A percentile compares a stretch with the other conserved stretches of the same genome.
phyloP scores from a whole-genome alignment of 1,140 invertebrate species.

The Cydia strobilella region DNA sequence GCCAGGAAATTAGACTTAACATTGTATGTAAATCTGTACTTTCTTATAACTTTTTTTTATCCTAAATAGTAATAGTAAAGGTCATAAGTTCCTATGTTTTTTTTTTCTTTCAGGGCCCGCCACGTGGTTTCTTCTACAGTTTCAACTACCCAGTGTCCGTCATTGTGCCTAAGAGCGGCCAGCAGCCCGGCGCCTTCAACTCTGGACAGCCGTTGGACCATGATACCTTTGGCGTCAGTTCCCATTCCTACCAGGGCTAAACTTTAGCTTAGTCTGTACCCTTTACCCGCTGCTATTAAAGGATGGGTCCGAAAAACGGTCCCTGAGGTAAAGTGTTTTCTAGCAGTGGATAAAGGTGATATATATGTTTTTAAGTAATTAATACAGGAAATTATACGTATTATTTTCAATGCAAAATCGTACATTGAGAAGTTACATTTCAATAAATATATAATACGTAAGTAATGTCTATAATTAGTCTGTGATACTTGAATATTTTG shows the following conservation, averaged over 20 bases:
- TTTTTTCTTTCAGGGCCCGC: conserved; percentile 79
- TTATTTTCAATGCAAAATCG: neutral
- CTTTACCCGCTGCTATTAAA: neutral
- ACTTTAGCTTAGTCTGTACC: neutral
- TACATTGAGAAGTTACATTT: neutral
- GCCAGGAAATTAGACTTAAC: too few relatives aligned
- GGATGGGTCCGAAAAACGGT: neutral
- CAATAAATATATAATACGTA: neutral
- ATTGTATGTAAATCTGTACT: too few relatives aligned
- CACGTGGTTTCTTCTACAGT: conserved; percentile 85
- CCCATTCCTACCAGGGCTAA: conserved; percentile 24
- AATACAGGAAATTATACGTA: conserved; percentile 12
- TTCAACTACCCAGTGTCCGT: conserved; percentile 84
- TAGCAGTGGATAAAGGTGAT: neutral
- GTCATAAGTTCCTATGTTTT: too few relatives aligned
- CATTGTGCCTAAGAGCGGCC: conserved; percentile 75
- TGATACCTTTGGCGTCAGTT: conserved; percentile 62
- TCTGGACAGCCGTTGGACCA: conserved; percentile 56
- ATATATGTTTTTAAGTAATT: neutral
- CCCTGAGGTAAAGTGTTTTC: neutral
- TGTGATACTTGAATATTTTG: conserved; percentile 18
- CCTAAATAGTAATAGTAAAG: too few relatives aligned
- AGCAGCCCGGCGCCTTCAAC: conserved; percentile 48
- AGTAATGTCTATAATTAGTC: conserved; percentile 7
- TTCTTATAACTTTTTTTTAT: too few relatives aligned